Evolutionary conservation across 1,140 invertebrate genomes (phyloP).

Genomic region (Lutraria rhynchaena): DNA sequence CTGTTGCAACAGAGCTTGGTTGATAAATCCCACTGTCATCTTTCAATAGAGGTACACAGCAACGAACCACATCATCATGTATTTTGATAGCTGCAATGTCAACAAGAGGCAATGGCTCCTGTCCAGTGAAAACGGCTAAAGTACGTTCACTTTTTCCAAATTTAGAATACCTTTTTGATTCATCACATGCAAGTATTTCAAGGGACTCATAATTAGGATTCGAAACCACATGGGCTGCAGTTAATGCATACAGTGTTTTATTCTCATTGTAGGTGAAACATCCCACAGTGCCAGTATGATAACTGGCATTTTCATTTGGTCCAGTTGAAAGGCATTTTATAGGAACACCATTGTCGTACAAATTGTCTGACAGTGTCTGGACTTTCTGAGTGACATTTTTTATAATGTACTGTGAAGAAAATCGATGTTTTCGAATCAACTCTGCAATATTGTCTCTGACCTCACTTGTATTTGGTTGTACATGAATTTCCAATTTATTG

Average conservation of each 20-base stretch:
- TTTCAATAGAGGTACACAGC: neutral
- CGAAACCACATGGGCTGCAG: neutral
- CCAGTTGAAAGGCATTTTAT: neutral
- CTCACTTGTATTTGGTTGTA: neutral
- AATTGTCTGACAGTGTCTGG: neutral
- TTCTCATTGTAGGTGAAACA: neutral
- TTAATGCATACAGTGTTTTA: neutral
- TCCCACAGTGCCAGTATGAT: neutral
- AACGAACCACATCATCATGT: neutral
- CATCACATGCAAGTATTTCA: neutral
- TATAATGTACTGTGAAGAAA: neutral
- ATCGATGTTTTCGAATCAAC: neutral
- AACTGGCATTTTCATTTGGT: neutral
- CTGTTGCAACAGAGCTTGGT: neutral
- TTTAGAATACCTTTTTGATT: too few relatives aligned
- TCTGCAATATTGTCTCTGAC: neutral
- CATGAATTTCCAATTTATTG: constrained; percentile 1
- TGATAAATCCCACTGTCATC: constrained; percentile 1
- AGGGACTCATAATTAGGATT: neutral
- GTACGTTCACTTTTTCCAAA: neutral
- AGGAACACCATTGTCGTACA: neutral
- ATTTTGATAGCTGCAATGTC: constrained; percentile 8
- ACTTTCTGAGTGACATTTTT: neutral
- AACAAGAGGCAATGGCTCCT: neutral
- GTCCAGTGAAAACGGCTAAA: neutral